Evolutionary conservation across 1,140 invertebrate species (phyloP).

Genomic region (Augochlora pura): DNA sequence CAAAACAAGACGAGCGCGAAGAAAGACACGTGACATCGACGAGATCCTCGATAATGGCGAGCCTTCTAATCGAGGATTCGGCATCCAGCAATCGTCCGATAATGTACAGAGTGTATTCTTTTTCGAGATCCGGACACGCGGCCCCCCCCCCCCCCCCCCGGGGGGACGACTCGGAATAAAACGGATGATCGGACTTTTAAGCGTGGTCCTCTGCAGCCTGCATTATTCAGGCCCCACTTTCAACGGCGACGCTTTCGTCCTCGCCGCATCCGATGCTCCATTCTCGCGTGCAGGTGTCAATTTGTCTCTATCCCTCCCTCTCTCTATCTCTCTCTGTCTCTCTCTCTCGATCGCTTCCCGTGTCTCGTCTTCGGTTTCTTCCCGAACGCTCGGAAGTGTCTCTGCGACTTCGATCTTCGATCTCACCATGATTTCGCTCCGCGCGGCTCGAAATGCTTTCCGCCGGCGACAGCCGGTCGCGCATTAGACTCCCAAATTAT

Average conservation of each 20-base stretch:
- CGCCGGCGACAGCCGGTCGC: slow-evolving; percentile 20
- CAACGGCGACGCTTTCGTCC: slow-evolving; percentile 38
- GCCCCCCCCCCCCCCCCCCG: too few relatives aligned
- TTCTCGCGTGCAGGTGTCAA: slow-evolving; percentile 63
- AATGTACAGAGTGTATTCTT: slow-evolving; percentile 35
- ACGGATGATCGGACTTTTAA: slow-evolving; percentile 63
- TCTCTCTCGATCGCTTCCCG: background rate
- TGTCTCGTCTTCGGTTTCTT: background rate
- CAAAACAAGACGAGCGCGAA: too few relatives aligned
- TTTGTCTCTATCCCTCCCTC: slow-evolving; percentile 58
- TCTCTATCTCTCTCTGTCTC: too few relatives aligned
- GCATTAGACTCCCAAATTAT: slow-evolving; percentile 77
- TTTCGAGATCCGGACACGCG: slow-evolving; percentile 17
- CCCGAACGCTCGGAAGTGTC: background rate
- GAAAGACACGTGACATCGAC: too few relatives aligned
- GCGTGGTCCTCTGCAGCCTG: slow-evolving; percentile 52
- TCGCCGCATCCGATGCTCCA: slow-evolving; percentile 52
- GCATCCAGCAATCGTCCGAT: background rate
- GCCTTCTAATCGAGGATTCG: slow-evolving; percentile 6
- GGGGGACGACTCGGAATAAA: slow-evolving; percentile 43
- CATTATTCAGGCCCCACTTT: slow-evolving; percentile 65
- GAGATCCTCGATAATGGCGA: background rate
- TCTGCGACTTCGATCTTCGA: slow-evolving; percentile 11
- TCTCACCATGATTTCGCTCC: slow-evolving; percentile 3
- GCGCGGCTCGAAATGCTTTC: slow-evolving; percentile 28